Percentiles rank a stretch among this genome's conserved stretches.
Evolutionary conservation across 2,113 vertebrate genomes (phyloP).

Genomic region (Seriola aureovittata): DNA sequence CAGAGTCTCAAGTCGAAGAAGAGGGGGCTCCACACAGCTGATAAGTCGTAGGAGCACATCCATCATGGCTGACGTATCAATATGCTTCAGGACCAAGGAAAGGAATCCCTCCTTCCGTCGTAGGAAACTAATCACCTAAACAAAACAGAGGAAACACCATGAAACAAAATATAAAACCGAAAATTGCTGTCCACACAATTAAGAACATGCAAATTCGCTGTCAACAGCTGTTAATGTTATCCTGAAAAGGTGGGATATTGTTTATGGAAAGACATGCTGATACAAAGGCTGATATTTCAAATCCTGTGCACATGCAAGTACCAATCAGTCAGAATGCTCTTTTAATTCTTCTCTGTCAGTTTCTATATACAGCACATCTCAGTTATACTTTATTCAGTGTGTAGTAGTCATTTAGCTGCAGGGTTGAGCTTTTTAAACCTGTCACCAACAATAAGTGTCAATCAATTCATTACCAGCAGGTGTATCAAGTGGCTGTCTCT

Average conservation of each 20-base stretch:
- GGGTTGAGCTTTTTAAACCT: constrained; percentile 9
- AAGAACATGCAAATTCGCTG: background rate
- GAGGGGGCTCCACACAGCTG: constrained; percentile 94
- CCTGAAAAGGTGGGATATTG: background rate
- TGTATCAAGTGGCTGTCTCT: constrained; percentile 9
- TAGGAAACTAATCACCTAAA: constrained; percentile 91
- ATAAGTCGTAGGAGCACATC: constrained; percentile 94
- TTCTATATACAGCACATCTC: background rate
- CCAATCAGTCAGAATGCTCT: background rate
- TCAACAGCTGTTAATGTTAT: background rate
- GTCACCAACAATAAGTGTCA: constrained; percentile 2
- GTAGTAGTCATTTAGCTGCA: constrained; percentile 13
- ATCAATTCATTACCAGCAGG: constrained; percentile 2
- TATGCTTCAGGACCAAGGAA: constrained; percentile 92
- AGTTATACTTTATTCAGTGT: background rate
- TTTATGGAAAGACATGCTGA: background rate
- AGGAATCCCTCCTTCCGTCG: constrained; percentile 92
- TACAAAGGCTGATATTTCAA: constrained; percentile 1
- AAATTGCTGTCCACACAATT: background rate
- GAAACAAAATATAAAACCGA: background rate
- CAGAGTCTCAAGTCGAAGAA: constrained; percentile 93
- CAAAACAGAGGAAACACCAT: constrained; percentile 23
- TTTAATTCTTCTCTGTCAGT: background rate
- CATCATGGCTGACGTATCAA: constrained; percentile 97
- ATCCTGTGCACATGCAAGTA: background rate